Conservation (phyloP, 2,113 vertebrate genomes). For the Cebus imitator region DNA sequence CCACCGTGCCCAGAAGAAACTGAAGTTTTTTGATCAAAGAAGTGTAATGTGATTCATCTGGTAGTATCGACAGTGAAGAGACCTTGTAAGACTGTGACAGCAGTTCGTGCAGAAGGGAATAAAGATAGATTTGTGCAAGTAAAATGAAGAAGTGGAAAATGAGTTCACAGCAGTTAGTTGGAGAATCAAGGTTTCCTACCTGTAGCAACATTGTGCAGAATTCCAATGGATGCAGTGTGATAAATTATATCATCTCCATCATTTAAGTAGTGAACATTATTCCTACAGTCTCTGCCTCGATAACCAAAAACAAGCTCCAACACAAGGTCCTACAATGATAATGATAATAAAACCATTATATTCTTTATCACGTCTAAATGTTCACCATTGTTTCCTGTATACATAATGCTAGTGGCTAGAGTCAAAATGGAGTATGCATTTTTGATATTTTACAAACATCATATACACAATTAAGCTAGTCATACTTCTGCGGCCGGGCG, state of each 20-base stretch:
- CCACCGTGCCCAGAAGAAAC: too few relatives aligned
- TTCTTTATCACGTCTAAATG: not conserved
- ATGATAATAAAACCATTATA: constrained; percentile 42
- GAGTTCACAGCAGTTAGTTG: not conserved
- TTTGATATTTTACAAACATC: constrained; percentile 5
- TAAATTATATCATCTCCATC: constrained; percentile 98
- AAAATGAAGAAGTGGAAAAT: not conserved
- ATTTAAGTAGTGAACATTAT: constrained; percentile 99
- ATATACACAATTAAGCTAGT: constrained; percentile 18
- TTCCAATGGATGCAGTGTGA: constrained; percentile 95
- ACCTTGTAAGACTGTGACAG: not conserved
- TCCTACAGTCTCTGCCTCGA: constrained; percentile 97
- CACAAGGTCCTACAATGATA: constrained; percentile 91
- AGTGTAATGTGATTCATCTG: not conserved
- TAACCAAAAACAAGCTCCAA: constrained; percentile 98
- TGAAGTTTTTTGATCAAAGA: not conserved
- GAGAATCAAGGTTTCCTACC: constrained; percentile 83
- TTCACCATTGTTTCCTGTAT: not conserved
- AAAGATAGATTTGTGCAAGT: not conserved
- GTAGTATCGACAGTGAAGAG: not conserved
- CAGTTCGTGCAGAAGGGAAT: not conserved
- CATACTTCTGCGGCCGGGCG: not conserved
- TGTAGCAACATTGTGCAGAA: constrained; percentile 96
- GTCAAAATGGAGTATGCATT: not conserved
- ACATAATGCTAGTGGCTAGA: not conserved